Base-by-base conservation (phyloP, 1,140 invertebrate genomes). In the Psilanteris sp. region DNA sequence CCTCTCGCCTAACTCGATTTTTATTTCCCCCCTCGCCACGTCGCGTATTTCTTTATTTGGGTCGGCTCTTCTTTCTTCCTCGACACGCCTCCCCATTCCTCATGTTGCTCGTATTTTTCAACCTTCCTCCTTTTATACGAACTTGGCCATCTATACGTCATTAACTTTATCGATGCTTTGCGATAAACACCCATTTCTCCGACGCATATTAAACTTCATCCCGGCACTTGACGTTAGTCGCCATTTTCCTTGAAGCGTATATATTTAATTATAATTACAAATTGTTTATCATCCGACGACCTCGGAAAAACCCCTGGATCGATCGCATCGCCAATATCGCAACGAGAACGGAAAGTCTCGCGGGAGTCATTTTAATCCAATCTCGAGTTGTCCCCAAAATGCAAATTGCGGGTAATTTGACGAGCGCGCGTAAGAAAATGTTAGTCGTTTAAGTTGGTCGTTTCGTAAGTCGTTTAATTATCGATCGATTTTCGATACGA, bases 91-190 rank as follows among this genome's bases (percentile, higher is more conserved):
- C 64, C 59, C 70, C 62, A 66, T 79, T 62, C 46, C 36, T 71
- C 44, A 48, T 66, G 68, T 77, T 72, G 57, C 66, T 76, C 55
- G 55, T 75, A 44, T 34, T 54, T 70, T 20, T 43, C n/a, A 29
- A 15, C 43, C 62, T 70, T 64, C 62, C 36, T 66, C 29, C 61
- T 67, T 77, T 62, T 62, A 41, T 67, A 54, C 37, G 22, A 62
- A 67, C 46, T 50, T 39, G 55, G 48, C 29, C 61, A 77, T 62
- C 74, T 39, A 46, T 74, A 68, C 62, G 67, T 72, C 74, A 77
- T 77, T 77, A 72, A 77, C 54, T 77, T 77, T 72, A 77, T 72
- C 74, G 74, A 77, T 77, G 46, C 48, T n/a, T 26, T 52, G 59
- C 57, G 66, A 77, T 77, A 77, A 77, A 77, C 52, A 61, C 36